These are phyloP conservation scores for Dolomedes plantarius DNA, from an alignment of 2,888 invertebrate genomes.

Conservation along the genomic window DNA sequence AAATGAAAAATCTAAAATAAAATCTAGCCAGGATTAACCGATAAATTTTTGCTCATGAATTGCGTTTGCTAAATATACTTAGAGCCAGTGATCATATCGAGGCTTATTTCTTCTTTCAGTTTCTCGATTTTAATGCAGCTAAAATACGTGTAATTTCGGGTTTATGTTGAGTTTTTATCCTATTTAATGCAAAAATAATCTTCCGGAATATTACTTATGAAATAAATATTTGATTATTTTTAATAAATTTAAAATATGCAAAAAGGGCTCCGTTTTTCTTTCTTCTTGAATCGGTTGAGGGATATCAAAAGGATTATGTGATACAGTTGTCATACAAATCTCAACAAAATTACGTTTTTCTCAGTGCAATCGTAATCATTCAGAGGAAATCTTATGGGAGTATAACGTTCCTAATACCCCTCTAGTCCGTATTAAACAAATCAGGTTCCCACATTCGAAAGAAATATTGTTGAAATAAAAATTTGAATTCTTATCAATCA, in stretches of 20 bases:
- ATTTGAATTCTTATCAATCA: too few relatives aligned
- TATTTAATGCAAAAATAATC: neutral
- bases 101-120: neutral
- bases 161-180: neutral
- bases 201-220: neutral
- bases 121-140: slow-evolving; percentile 1
- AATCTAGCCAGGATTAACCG: neutral
- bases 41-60: slow-evolving; percentile 9
- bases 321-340: too few relatives aligned
- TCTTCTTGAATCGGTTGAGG: too few relatives aligned
- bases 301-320: too few relatives aligned
- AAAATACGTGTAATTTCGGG: neutral
- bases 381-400: too few relatives aligned
- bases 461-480: too few relatives aligned
- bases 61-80: neutral
- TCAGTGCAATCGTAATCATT: too few relatives aligned
- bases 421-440: too few relatives aligned
- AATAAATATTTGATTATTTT: slow-evolving; percentile 4
- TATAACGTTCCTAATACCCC: too few relatives aligned
- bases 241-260: neutral
- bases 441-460: too few relatives aligned
- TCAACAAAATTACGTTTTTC: too few relatives aligned
- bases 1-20: slow-evolving; percentile 7
- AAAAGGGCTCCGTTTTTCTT: too few relatives aligned
- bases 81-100: neutral